Percentiles rank a stretch among this genome's conserved stretches.
phyloP scores from a whole-genome alignment of 2,113 vertebrate species.

The Cyprinodon variegatus region DNA sequence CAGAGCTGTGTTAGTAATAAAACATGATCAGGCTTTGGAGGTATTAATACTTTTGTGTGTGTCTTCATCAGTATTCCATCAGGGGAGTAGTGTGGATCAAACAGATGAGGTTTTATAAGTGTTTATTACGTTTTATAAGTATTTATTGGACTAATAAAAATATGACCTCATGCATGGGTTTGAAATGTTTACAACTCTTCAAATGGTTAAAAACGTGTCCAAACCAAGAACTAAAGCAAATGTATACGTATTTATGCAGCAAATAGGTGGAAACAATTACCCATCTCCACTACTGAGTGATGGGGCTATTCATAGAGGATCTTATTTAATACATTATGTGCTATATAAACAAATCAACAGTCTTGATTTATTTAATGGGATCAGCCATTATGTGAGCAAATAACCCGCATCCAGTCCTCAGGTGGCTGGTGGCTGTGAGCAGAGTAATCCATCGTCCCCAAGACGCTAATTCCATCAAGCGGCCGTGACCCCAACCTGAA shows the following conservation, averaged over 20 bases:
- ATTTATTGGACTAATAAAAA: no score
- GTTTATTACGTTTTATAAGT: no score
- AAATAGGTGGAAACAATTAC: background rate
- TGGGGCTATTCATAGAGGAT: background rate
- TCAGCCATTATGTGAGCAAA: conserved; percentile 34
- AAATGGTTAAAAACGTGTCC: no score
- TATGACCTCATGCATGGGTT: no score
- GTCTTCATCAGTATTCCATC: no score
- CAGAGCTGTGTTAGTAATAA: no score
- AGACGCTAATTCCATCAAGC: conserved; percentile 61
- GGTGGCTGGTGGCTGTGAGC: conserved; percentile 20
- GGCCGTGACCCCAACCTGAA: conserved; percentile 51
- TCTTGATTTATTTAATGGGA: conserved; percentile 26
- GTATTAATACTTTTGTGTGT: no score
- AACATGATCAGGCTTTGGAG: no score
- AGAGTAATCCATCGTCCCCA: conserved; percentile 56
- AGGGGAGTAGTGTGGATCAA: no score
- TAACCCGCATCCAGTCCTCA: conserved; percentile 14
- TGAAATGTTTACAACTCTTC: no score
- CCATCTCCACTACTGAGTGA: background rate
- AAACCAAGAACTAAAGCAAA: background rate
- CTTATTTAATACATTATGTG: background rate
- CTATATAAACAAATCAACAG: conserved; percentile 10
- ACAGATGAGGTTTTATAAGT: no score
- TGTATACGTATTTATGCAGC: background rate